These are phyloP conservation scores for Monochamus saltuarius DNA, from an alignment of 1,140 invertebrate genomes.

Conservation along the genomic window DNA sequence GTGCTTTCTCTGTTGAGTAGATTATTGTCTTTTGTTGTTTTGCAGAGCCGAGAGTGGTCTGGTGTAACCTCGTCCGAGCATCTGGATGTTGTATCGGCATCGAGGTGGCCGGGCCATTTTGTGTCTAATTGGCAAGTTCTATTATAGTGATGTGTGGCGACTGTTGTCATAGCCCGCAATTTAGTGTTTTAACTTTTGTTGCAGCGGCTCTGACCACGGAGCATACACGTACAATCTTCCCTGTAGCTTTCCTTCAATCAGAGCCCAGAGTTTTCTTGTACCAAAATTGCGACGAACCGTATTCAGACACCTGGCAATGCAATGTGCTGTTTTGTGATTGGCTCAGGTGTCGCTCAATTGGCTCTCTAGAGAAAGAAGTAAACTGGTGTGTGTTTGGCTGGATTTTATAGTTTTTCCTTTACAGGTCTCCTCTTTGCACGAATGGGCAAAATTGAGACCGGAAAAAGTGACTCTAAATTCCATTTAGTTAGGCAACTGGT, in stretches of 20 bases:
- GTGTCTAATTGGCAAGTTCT: constrained; percentile 49
- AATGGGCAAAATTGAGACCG: constrained; percentile 65
- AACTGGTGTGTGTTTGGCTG: constrained; percentile 42
- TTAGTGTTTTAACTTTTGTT: constrained; percentile 50
- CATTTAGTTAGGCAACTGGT: constrained; percentile 31
- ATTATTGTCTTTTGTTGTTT: background rate
- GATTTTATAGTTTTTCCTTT: constrained; percentile 59
- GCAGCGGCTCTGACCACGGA: constrained; percentile 52
- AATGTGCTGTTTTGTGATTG: background rate
- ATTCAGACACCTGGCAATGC: background rate
- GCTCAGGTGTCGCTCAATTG: constrained; percentile 35
- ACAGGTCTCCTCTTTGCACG: constrained; percentile 87
- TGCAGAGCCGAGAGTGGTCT: constrained; percentile 3
- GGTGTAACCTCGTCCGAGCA: constrained; percentile 16
- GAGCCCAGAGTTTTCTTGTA: constrained; percentile 34
- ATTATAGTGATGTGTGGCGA: constrained; percentile 51
- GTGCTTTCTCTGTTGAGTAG: background rate
- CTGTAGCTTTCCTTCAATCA: constrained; percentile 34
- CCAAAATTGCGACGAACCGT: constrained; percentile 6
- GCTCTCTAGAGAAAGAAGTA: constrained; percentile 32
- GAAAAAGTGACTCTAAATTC: constrained; percentile 34
- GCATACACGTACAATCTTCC: constrained; percentile 38
- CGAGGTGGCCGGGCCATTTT: constrained; percentile 18
- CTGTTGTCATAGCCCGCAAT: constrained; percentile 51
- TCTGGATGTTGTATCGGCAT: constrained; percentile 18